Conservation (phyloP, 1,140 invertebrate species). For the Cylas formicarius region DNA sequence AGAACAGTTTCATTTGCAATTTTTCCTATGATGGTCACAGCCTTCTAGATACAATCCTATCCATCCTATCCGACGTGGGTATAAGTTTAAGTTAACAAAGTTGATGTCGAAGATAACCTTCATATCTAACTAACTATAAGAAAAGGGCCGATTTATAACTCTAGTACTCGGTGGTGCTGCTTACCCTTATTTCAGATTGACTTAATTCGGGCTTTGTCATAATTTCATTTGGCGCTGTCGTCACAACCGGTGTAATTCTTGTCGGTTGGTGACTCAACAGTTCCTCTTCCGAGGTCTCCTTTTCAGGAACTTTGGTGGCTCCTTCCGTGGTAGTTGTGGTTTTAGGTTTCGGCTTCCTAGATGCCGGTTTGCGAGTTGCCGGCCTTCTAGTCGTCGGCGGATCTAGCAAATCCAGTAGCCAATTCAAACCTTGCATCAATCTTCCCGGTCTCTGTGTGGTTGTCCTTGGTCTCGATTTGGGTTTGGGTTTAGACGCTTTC, state of each 20-base stretch:
- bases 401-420: conserved; percentile 35
- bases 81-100: too few species aligned
- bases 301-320: conserved; percentile 15
- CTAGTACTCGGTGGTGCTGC: too few species aligned
- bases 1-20: too few species aligned
- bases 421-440: conserved; percentile 37
- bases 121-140: too few species aligned
- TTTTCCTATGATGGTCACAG: too few species aligned
- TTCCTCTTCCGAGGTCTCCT: conserved; percentile 25
- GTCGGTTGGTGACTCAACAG: conserved; percentile 32
- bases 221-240: conserved; percentile 23
- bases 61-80: too few species aligned
- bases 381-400: conserved; percentile 29
- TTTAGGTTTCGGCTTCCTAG: conserved; percentile 17
- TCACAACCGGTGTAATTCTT: conserved; percentile 32
- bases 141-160: too few species aligned
- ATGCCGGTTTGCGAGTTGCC: conserved; percentile 15
- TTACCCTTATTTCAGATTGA: conserved; percentile 15
- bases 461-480: conserved; percentile 16
- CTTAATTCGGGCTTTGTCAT: conserved; percentile 18
- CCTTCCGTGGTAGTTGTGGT: too few species aligned
- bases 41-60: too few species aligned
- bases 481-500: conserved; percentile 24
- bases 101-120: too few species aligned
- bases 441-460: conserved; percentile 24